Evolutionary conservation across 2,113 vertebrate species (phyloP).

Genomic region (Stigmatopora argus): DNA sequence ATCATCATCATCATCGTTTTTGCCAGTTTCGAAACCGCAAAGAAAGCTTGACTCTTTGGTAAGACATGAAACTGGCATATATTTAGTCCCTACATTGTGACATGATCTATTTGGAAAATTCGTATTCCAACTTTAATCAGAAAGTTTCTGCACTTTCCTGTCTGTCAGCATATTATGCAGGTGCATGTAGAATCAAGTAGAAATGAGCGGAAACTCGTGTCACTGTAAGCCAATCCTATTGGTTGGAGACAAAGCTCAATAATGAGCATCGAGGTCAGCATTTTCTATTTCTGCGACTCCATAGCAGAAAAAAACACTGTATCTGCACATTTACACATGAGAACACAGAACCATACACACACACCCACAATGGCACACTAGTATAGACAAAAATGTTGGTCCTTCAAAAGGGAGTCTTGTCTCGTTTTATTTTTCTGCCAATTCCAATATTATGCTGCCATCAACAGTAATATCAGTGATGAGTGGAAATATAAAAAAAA

Average conservation of each 20-base stretch:
- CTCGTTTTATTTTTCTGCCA: slow-evolving; percentile 38
- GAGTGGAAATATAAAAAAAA: slow-evolving; percentile 17
- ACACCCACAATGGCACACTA: slow-evolving; percentile 3
- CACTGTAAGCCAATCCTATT: slow-evolving; percentile 27
- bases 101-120: slow-evolving; percentile 23
- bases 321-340: neutral
- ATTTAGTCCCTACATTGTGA: slow-evolving; percentile 18
- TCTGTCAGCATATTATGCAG: slow-evolving; percentile 53
- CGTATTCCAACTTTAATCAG: slow-evolving; percentile 24
- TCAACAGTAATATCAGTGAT: slow-evolving; percentile 14
- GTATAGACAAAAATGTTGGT: slow-evolving; percentile 33
- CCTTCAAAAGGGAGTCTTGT: slow-evolving; percentile 31
- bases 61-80: neutral
- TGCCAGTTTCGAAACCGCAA: neutral
- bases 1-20: neutral
- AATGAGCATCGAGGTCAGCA: slow-evolving; percentile 56
- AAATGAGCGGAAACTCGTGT: slow-evolving; percentile 32
- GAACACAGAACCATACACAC: neutral
- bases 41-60: neutral
- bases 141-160: slow-evolving; percentile 24
- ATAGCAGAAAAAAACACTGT: slow-evolving; percentile 20
- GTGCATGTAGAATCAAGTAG: slow-evolving; percentile 26
- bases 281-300: slow-evolving; percentile 46
- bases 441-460: slow-evolving; percentile 34
- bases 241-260: slow-evolving; percentile 41